Evolutionary conservation across 1,140 invertebrate species (phyloP).

Genomic region (Bombus terrestris): DNA sequence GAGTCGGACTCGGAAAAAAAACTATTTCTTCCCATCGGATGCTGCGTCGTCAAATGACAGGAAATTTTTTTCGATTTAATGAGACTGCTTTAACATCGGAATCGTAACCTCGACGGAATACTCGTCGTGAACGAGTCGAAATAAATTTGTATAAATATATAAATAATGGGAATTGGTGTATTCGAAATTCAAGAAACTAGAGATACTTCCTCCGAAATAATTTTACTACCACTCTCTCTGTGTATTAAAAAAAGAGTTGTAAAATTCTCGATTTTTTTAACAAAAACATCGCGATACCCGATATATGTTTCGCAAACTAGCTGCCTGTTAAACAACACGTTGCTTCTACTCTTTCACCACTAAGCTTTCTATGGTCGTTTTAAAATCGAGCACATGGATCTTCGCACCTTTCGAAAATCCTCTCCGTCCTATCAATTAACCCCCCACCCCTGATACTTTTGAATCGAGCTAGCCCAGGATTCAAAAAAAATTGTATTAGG

Average conservation of each 20-base stretch:
- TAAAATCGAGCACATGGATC: not conserved
- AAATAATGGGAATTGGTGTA: not conserved
- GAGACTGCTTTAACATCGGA: not conserved
- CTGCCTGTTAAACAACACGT: constrained; percentile 8
- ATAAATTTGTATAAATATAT: not conserved
- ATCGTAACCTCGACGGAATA: not conserved
- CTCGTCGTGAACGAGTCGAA: not conserved
- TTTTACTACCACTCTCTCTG: not conserved
- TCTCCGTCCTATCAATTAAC: constrained; percentile 47
- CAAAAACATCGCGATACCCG: not conserved
- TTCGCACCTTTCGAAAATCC: constrained; percentile 18
- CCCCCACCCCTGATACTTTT: not conserved
- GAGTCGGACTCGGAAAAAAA: not conserved
- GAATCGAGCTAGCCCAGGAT: constrained; percentile 42
- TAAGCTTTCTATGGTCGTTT: not conserved
- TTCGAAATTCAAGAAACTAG: not conserved
- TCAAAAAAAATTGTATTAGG: constrained; percentile 69
- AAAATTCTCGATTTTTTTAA: not conserved
- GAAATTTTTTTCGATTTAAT: constrained; percentile 4
- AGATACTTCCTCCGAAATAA: not conserved
- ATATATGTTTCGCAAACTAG: constrained; percentile 4
- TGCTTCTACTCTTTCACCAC: not conserved
- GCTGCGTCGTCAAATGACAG: not conserved
- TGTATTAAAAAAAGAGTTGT: not conserved
- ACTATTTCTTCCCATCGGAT: constrained; percentile 24